Evolutionary conservation across 2,113 vertebrate genomes (phyloP).

Genomic region (Plecturocebus donacophilus): DNA sequence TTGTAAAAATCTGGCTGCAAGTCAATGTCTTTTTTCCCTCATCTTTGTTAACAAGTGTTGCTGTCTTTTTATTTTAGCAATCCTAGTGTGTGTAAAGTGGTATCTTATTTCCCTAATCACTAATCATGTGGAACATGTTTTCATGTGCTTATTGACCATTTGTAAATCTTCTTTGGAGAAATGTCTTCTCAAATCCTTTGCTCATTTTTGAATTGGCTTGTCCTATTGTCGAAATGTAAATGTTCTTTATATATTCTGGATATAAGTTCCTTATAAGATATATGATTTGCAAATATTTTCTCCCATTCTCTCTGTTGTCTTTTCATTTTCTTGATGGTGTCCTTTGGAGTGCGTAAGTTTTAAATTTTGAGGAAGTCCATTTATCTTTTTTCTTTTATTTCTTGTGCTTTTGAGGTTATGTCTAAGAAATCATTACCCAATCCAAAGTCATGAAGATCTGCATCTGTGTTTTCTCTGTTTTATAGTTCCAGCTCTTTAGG

Average conservation of each 20-base stretch:
- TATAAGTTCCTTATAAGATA: background rate
- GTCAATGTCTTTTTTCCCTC: background rate
- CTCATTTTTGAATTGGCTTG: background rate
- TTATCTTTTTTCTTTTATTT: background rate
- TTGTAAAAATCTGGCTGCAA: background rate
- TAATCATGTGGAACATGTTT: background rate
- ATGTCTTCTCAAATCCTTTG: background rate
- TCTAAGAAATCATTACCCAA: background rate
- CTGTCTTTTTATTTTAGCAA: background rate
- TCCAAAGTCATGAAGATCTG: background rate
- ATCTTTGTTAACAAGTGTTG: background rate
- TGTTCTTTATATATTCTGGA: background rate
- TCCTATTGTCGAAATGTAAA: background rate
- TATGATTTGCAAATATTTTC: background rate
- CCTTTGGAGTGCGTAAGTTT: background rate
- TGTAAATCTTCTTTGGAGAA: background rate
- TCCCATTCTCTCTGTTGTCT: background rate
- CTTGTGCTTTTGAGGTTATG: background rate
- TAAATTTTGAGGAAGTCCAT: conserved; percentile 2
- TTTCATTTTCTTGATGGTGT: background rate
- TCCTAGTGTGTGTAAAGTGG: background rate
- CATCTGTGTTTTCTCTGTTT: background rate
- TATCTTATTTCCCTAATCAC: background rate
- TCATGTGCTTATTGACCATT: background rate
- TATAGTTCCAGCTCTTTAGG: background rate